A percentile compares a stretch with the other conserved stretches of the same genome.
phyloP scores from a whole-genome alignment of 2,888 invertebrate genomes.

The Cantharis rustica region DNA sequence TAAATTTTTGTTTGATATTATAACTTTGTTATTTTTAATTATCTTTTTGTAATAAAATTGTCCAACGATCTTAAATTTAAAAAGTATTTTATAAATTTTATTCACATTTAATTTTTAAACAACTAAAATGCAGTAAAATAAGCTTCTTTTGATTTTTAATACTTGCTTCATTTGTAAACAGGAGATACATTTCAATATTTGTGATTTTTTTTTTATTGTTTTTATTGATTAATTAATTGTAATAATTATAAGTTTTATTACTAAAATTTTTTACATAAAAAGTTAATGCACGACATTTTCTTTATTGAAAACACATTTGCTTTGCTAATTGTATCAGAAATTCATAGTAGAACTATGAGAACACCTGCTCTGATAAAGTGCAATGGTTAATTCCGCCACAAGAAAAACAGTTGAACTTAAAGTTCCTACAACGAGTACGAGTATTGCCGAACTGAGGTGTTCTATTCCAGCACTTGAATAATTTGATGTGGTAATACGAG shows the following conservation, averaged over 20 bases:
- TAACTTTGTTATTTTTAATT: not conserved
- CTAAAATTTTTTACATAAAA: not conserved
- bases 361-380: constrained; percentile 31
- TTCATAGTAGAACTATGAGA: not conserved
- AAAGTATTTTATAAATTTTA: not conserved
- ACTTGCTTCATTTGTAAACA: not conserved
- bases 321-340: not conserved
- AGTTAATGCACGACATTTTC: not conserved
- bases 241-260: not conserved
- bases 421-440: constrained; percentile 41
- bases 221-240: not conserved
- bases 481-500: constrained; percentile 30
- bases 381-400: constrained; percentile 38
- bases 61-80: not conserved
- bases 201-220: not conserved
- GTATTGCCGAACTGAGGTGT: constrained; percentile 45
- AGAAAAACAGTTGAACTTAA: constrained; percentile 37
- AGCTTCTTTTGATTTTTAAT: not conserved
- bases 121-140: not conserved
- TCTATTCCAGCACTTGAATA: constrained; percentile 47
- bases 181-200: not conserved
- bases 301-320: not conserved
- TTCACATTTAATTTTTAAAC: not conserved
- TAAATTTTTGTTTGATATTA: not conserved
- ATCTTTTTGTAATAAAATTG: not conserved